phyloP scores from a whole-genome alignment of 2,797 vertebrate genomes.

The Varecia variegata region DNA sequence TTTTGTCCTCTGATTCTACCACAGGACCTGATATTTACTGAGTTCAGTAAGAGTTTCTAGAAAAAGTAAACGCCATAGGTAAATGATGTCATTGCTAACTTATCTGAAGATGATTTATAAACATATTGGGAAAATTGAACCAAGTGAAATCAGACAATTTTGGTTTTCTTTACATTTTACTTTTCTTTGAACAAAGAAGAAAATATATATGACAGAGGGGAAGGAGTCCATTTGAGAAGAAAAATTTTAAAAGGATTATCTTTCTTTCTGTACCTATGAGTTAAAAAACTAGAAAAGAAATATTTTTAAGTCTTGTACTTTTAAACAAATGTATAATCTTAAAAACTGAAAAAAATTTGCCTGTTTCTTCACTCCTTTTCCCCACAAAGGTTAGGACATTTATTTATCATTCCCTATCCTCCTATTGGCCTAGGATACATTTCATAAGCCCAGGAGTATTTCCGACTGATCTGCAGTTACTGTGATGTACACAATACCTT shows the following conservation, averaged over 20 bases:
- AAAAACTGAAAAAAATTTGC: neutral
- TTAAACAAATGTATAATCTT: neutral
- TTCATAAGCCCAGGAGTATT: neutral
- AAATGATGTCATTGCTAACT: neutral
- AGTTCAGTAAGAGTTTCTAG: neutral
- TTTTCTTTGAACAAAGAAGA: neutral
- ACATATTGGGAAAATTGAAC: neutral
- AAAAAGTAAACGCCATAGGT: neutral
- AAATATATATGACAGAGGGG: neutral
- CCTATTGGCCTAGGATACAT: neutral
- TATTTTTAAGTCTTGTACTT: neutral
- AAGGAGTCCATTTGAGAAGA: neutral
- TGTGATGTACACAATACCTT: slow-evolving; percentile 69
- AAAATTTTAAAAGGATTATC: neutral
- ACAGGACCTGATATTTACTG: neutral
- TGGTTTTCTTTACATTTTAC: neutral
- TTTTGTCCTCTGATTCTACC: neutral
- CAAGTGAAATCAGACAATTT: neutral
- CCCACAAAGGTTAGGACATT: neutral
- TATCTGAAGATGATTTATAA: neutral
- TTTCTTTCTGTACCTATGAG: neutral
- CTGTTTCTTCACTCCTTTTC: neutral
- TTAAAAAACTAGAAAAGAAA: neutral
- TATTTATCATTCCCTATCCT: neutral
- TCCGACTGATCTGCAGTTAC: neutral